Base-by-base conservation (phyloP, 2,797 vertebrate genomes). In the Xerus rutilus region DNA sequence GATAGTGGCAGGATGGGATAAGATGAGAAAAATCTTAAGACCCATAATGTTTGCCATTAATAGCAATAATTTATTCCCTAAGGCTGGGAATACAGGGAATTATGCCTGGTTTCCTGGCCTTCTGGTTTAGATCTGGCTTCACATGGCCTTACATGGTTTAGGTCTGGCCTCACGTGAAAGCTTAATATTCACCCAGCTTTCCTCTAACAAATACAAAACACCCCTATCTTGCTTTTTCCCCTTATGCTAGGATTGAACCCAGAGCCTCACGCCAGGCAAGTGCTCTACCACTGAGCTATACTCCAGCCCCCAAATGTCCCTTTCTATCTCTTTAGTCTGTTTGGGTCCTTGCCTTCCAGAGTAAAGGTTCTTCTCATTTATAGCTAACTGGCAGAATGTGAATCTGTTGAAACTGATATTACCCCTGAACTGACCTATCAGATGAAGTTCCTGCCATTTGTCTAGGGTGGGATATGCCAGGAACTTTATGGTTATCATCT, bases 191-290 rank as follows among this genome's bases (percentile, higher is more conserved):
- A 72, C 25, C 57, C 30, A 95, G 20, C 28, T 93, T 86, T 83
- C 76, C 52, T 89, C 74, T 92, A 91, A 57, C 35, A 89, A 83
- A 89, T 81, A 47, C 10, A 57, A 62, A 88, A 93, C 57, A 89
- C 32, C 20, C 45, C 30, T 15, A 14, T 32, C 64, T 25, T 13
- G 54, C 17, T n/a, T n/a, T n/a, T 2, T 11, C 28, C 28, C 11
- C 11, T 30, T 12, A 30, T 67, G 64, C 64, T 67, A 15, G 32
- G 32, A n/a, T 62, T 62, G 23, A 62, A 62, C 59, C 59, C 59
- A 62, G 59, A 25, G 23, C 59, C 59, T 21, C 23, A 62, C 65
- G 30, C 65, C 32, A 17, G 65, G 65, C 65, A 67, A n/a, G 65
- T 67, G 65, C 15, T 67, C 65, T 67, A 67, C 62, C 1, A 65